A percentile compares a stretch with the other conserved stretches of the same genome.
Conservation (phyloP, 1,140 invertebrate species). For the Euura saliciscinereae region DNA sequence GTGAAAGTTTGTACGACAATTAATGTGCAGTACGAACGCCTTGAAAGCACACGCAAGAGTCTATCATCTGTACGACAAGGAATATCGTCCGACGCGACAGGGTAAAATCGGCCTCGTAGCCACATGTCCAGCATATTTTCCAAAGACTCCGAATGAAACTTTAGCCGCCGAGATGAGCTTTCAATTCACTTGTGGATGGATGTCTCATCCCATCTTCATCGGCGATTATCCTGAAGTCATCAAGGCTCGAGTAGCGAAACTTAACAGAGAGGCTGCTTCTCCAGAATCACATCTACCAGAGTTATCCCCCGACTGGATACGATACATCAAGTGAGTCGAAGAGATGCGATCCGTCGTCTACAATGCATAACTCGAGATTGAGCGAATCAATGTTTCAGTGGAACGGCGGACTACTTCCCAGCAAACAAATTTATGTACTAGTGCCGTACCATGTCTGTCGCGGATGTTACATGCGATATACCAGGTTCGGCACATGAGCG, state of each 20-base stretch:
- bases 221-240: slow-evolving; percentile 69
- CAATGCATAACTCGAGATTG: no score
- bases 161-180: slow-evolving; percentile 32
- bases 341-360: no score
- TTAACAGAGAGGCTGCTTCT: slow-evolving; percentile 61
- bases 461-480: no score
- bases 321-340: slow-evolving; percentile 42
- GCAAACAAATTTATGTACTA: no score
- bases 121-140: slow-evolving; percentile 24
- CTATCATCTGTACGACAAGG: slow-evolving; percentile 64
- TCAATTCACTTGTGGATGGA: slow-evolving; percentile 66
- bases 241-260: slow-evolving; percentile 57
- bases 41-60: slow-evolving; percentile 63
- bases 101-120: slow-evolving; percentile 53
- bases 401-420: no score
- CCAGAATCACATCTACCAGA: slow-evolving; percentile 58
- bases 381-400: no score
- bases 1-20: no score
- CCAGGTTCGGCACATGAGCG: no score
- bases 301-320: slow-evolving; percentile 59
- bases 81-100: slow-evolving; percentile 64
- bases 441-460: no score
- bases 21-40: slow-evolving; percentile 60
- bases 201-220: slow-evolving; percentile 66
- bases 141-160: slow-evolving; percentile 27